phyloP scores from a whole-genome alignment of 2,113 vertebrate genomes.

The Ardeotis arabs region DNA sequence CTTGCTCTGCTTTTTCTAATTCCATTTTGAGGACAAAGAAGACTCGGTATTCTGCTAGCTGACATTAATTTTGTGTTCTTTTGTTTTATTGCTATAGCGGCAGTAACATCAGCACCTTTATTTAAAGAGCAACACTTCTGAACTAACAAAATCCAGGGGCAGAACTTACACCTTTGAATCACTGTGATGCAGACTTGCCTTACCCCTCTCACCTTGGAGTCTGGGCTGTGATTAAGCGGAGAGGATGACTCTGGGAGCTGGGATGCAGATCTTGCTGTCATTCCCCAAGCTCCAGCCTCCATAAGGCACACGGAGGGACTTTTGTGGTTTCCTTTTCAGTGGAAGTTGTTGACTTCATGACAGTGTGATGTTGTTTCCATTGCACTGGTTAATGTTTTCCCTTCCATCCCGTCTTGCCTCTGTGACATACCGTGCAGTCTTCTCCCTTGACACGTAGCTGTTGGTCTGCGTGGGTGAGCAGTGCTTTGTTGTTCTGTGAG shows the following conservation, averaged over 20 bases:
- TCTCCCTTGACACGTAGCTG: neutral
- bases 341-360: constrained; percentile 36
- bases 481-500: neutral
- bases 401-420: neutral
- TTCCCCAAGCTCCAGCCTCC: neutral
- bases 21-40: constrained; percentile 17
- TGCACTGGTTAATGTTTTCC: neutral
- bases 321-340: constrained; percentile 61
- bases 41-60: neutral
- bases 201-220: neutral
- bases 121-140: neutral
- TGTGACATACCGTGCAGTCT: neutral
- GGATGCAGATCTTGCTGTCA: neutral
- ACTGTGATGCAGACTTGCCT: neutral
- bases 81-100: neutral
- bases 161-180: constrained; percentile 21
- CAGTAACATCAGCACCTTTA: constrained; percentile 32
- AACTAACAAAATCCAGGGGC: constrained; percentile 45
- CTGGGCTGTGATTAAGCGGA: neutral
- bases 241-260: neutral
- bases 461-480: neutral
- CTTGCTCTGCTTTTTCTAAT: constrained; percentile 61
- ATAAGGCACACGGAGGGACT: neutral
- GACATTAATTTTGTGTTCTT: constrained; percentile 19
- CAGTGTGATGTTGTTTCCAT: neutral